Evolutionary conservation across 2,888 invertebrate species (phyloP), one percentile per base, ranked within the genome.

Genomic region (Endomychus coccineus): DNA sequence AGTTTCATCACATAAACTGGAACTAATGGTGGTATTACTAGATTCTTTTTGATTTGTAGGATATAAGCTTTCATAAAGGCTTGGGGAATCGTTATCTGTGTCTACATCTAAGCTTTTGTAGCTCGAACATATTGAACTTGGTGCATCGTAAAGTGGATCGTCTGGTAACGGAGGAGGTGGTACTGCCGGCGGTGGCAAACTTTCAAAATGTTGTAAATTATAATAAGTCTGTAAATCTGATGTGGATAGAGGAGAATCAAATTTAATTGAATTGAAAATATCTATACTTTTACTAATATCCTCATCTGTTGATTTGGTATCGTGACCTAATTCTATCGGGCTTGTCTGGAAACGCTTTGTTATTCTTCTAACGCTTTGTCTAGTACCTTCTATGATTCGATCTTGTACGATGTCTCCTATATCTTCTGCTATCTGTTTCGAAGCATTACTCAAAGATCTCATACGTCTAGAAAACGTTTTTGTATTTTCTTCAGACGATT

Each of bases 361-460:
- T 22, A 65, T 52, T 45, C 53, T 59, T 21, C 65, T 51, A 4
- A 67, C 60, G 59, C 62, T 69, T 62, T 59, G 70, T 48, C 72
- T 69, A 0, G 80, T 80, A 34, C 76, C 71, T 53, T 78, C 78
- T 33, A 79, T 74, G 2, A 80, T 74, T 47, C 69, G 70, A 55
- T 72, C 66, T 54, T 71, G 59, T 1, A 76, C 71, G 61, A 71
- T 71, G 16, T 65, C 65, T 1, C 72, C 71, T 11, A 75, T 70
- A 51, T 75, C 75, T 45, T 70, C 75, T 1, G 71, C 66, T 19
- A 74, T 55, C 56, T 75, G 75, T 51, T 73, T 75, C 1, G 75
- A 75, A 13, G 71, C 73, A 27, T 69, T 64, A 40, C 72, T 67
- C 24, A 75, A 64, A n/a, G 70, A 71, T 25, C 67, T 66, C 5